Percentiles rank a stretch among this genome's conserved stretches.
Conservation (phyloP, 2,797 vertebrate genomes). For the Enteromius anoplus region DNA sequence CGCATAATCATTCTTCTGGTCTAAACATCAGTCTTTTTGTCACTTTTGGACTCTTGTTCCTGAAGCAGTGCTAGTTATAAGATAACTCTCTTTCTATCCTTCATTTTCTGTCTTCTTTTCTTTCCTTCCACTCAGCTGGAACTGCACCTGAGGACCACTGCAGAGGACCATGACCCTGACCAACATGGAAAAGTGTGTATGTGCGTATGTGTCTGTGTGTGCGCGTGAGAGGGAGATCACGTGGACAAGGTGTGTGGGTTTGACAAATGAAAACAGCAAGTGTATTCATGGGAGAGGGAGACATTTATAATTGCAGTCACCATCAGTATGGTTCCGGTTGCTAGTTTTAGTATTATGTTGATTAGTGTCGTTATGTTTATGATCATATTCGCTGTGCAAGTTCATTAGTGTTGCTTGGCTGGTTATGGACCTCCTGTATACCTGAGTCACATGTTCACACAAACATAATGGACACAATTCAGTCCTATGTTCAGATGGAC, state of each 20-base stretch:
- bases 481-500: conserved; percentile 1
- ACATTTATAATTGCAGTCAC: conserved; percentile 47
- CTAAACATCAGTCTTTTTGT: neutral
- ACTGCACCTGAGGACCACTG: conserved; percentile 79
- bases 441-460: conserved; percentile 54
- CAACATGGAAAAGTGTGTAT: conserved; percentile 16
- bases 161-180: conserved; percentile 70
- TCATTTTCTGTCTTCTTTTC: conserved; percentile 5
- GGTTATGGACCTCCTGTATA: conserved; percentile 48
- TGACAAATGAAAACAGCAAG: conserved; percentile 37
- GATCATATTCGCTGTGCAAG: conserved; percentile 42
- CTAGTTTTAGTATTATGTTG: conserved; percentile 56
- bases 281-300: conserved; percentile 31
- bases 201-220: conserved; percentile 18
- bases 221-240: conserved; percentile 55
- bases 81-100: neutral
- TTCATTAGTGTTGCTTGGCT: conserved; percentile 45
- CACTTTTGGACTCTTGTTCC: neutral
- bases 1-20: neutral
- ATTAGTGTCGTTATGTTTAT: conserved; percentile 55
- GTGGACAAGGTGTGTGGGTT: conserved; percentile 50
- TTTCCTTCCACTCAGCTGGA: conserved; percentile 63
- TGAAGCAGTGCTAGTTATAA: neutral
- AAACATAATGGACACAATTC: conserved; percentile 39
- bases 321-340: conserved; percentile 49